Percentiles rank a stretch among this genome's conserved stretches.
Evolutionary conservation across 2,888 invertebrate species (phyloP).

Genomic region (Miltochrista miniata): DNA sequence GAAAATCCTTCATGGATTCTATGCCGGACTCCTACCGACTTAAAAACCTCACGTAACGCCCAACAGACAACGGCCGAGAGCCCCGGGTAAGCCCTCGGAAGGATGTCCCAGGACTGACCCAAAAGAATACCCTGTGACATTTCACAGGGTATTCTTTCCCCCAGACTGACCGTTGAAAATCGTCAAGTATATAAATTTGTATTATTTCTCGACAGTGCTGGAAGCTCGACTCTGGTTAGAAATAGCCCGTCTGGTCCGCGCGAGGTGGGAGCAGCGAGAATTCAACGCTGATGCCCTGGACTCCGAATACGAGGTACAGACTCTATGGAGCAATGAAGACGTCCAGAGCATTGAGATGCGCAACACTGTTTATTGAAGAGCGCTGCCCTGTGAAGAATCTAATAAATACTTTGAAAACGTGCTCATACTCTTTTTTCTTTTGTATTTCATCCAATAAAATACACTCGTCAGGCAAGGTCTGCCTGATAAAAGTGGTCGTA

Average conservation of each 20-base stretch:
- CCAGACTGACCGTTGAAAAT: no score
- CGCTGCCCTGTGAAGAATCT: neutral
- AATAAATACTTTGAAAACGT: neutral
- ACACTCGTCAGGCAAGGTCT: no score
- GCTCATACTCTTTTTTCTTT: neutral
- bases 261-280: slow-evolving; percentile 62
- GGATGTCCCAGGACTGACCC: no score
- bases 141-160: no score
- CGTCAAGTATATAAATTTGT: neutral
- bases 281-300: slow-evolving; percentile 30
- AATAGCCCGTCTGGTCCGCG: slow-evolving; percentile 58
- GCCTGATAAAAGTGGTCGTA: no score
- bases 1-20: no score
- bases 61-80: no score
- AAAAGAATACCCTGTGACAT: no score
- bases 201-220: slow-evolving; percentile 32
- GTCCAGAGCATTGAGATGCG: slow-evolving; percentile 70
- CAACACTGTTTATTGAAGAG: slow-evolving; percentile 47
- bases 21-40: no score
- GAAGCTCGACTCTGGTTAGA: slow-evolving; percentile 72
- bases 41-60: no score
- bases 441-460: no score
- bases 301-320: slow-evolving; percentile 55
- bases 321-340: slow-evolving; percentile 70
- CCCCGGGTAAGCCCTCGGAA: no score